Evolutionary conservation across 2,888 invertebrate genomes (phyloP), one percentile per base, ranked within the genome.

Genomic region (Elegia similella): DNA sequence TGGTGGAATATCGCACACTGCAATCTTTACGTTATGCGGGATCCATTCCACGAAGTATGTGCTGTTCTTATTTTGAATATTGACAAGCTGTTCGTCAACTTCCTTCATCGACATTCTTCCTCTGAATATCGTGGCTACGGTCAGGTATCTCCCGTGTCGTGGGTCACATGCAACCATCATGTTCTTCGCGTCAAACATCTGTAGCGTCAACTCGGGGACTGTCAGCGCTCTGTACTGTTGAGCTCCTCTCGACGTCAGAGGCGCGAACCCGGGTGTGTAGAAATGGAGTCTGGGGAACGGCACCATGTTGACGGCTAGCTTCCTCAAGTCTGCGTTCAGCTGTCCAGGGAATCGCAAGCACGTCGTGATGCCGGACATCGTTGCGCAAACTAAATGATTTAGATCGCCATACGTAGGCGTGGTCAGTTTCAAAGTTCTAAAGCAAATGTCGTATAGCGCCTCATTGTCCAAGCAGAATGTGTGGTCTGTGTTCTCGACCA

Each of bases 31-130:
- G 73, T 96, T 96, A 76, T 95, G 94, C 17, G 95, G 95, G 65
- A 96, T 95, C 95, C 95, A 95, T 81, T 96, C 95, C 15, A 96
- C 95, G 76, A 96, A 96, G 78, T 95, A 96, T 55, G 93, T 93
- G 69, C 94, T 95, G 83, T 96, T 96, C 75, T 95, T 96, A 77
- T 95, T 95, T 76, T 96, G 96, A 15, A 96, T 94, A 69, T 95
- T 95, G 52, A 95, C 75, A 92, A 96, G 93, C 75, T 96, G 95
- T 74, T 96, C 95, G 72, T 96, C 96, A 0, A 96, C 95, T 92
- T 98, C 97, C 76, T 98, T 98, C 97, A 97, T 98, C 10, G 97
- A 97, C 96, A 98, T 97, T 62, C 96, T 93, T 0, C 97, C 97
- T 70, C 97, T 93, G 92, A 97, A 97, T 70, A 97, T 95, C 42